Base-by-base conservation (phyloP, 2,888 invertebrate species). In the Himalopsyche kuldschensis region DNA sequence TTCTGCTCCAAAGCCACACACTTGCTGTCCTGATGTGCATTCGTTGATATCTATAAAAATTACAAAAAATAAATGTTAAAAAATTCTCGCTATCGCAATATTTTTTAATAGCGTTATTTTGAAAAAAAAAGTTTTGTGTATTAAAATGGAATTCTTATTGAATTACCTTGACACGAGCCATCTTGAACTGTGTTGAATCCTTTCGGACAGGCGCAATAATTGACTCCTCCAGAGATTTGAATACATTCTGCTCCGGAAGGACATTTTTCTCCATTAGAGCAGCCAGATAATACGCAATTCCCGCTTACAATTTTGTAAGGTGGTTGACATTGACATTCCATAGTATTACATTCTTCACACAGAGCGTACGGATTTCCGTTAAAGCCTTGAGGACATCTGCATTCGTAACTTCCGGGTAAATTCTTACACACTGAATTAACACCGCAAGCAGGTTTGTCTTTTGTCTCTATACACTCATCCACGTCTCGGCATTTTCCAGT, bases 191-290 rank as follows among this genome's bases (percentile, higher is more conserved):
- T 95, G 83, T 94, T 93, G 89, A 93, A 97, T 20, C 98, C 97
- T 88, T 96, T 95, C 6, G 97, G 97, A 89, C 98, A 98, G 79
- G 97, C 97, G 88, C 98, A 98, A 88, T 98, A 98, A 89, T 97
- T 97, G 1, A 97, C 96, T 79, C 96, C 96, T 32, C 97, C 97
- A 17, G 97, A 95, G 87, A 97, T 97, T 4, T 96, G 94, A 82
- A 98, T 96, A 88, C 98, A 98, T 88, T 98, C 97, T 0, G 97
- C 97, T 11, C 97, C 97, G 85, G 93, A 92, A 1, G 96, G 96
- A 89, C 97, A 98, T 87, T 94, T 94, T 85, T 96, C 95, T 55
- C 95, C 94, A 87, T 94, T 94, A 1, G 95, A 95, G 88, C 97
- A 97, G 75, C 96, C 96, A 17, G 96, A 95, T 84, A 97, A 90